Evolutionary conservation across 37 sponge, comb jelly and placozoan species (phyloP).

Genomic region (Ephydatia muelleri): DNA sequence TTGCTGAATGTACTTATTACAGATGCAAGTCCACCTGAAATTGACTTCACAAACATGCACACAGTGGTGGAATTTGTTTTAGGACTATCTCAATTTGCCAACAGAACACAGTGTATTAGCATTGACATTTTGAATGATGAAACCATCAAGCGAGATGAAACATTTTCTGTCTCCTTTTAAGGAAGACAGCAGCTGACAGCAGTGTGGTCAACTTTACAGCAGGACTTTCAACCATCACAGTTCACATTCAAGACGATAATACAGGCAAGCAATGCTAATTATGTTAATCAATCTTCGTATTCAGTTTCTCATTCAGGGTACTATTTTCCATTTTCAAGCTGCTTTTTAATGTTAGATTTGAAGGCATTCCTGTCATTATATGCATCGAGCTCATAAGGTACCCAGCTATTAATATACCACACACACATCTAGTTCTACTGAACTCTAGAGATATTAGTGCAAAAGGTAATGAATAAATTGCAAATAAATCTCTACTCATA

Average conservation of each 20-base stretch:
- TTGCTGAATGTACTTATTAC: too few species aligned
- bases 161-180: background rate
- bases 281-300: background rate
- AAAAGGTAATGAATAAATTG: background rate
- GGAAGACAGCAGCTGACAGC: background rate
- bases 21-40: background rate
- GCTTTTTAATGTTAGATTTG: background rate
- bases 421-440: background rate
- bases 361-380: background rate
- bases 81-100: background rate
- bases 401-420: background rate
- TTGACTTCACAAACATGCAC: background rate
- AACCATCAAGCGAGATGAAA: background rate
- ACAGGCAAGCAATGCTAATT: background rate
- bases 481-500: background rate
- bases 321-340: background rate
- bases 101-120: background rate
- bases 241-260: background rate
- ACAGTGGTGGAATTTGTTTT: background rate
- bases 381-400: background rate
- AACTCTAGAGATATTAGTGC: background rate
- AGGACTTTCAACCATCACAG: background rate
- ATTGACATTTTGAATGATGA: background rate
- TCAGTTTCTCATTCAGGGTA: background rate
- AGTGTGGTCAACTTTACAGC: background rate